These are phyloP conservation scores for Hippoglossus stenolepis DNA, from an alignment of 2,113 vertebrate genomes.

Conservation along the genomic window DNA sequence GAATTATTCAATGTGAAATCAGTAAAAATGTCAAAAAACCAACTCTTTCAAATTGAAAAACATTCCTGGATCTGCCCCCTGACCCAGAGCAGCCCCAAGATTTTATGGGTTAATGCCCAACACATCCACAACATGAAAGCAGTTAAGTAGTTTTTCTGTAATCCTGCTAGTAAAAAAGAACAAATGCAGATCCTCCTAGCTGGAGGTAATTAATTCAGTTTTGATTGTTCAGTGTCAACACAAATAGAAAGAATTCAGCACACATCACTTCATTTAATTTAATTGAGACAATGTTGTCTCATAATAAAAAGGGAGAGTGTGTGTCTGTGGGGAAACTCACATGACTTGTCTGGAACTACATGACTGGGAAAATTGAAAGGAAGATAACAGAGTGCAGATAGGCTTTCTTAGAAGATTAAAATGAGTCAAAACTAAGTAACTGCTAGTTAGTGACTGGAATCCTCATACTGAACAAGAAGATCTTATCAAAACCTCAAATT, in stretches of 20 bases:
- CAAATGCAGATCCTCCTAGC: too few relatives aligned
- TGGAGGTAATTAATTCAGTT: not conserved
- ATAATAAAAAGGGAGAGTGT: not conserved
- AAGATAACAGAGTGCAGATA: not conserved
- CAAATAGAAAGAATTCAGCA: not conserved
- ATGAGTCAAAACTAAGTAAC: not conserved
- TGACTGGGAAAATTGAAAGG: not conserved
- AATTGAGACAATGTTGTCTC: not conserved
- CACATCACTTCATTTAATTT: not conserved
- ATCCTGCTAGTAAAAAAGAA: too few relatives aligned
- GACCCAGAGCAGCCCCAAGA: too few relatives aligned
- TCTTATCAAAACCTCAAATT: slow-evolving; percentile 13
- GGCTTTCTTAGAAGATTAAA: not conserved
- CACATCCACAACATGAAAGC: too few relatives aligned
- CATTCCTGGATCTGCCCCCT: too few relatives aligned
- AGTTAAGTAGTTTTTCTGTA: too few relatives aligned
- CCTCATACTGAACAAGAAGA: slow-evolving; percentile 15
- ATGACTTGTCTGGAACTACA: not conserved
- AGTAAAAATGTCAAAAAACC: too few relatives aligned
- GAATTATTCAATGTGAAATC: too few relatives aligned
- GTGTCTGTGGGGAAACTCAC: not conserved
- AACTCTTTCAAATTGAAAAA: too few relatives aligned
- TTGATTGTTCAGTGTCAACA: slow-evolving; percentile 4
- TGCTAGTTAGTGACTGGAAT: not conserved
- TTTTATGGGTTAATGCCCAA: too few relatives aligned